Evolutionary conservation across 2,888 invertebrate genomes (phyloP).

Genomic region (Caenorhabditis panamensis): DNA sequence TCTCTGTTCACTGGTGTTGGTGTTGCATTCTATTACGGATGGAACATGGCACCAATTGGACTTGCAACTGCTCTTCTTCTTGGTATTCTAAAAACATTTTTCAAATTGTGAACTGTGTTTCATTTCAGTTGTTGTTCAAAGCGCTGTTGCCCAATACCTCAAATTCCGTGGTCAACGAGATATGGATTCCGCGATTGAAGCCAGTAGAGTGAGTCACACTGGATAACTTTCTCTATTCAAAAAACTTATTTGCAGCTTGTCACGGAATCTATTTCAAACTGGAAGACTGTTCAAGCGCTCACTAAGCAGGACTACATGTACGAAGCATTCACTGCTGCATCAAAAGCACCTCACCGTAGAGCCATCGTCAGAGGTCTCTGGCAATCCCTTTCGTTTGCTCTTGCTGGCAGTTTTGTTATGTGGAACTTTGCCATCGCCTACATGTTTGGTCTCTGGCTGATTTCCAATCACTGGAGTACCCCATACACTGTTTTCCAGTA

Average conservation of each 20-base stretch:
- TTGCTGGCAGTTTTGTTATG: slow-evolving; percentile 70
- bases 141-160: slow-evolving; percentile 71
- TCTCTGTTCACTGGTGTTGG: slow-evolving; percentile 72
- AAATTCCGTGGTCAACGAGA: slow-evolving; percentile 74
- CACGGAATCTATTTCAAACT: slow-evolving; percentile 82
- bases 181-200: slow-evolving; percentile 73
- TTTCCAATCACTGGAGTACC: slow-evolving; percentile 66
- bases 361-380: slow-evolving; percentile 71
- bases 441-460: slow-evolving; percentile 73
- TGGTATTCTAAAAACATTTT: neutral
- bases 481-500: slow-evolving; percentile 78
- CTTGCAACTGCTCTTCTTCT: slow-evolving; percentile 69
- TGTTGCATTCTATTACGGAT: slow-evolving; percentile 77
- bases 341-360: slow-evolving; percentile 67
- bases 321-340: slow-evolving; percentile 65
- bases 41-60: slow-evolving; percentile 78
- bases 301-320: slow-evolving; percentile 81
- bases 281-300: slow-evolving; percentile 82
- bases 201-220: slow-evolving; percentile 64
- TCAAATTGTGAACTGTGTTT: neutral
- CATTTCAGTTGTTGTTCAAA: slow-evolving; percentile 60
- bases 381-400: slow-evolving; percentile 70
- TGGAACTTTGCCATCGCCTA: slow-evolving; percentile 78
- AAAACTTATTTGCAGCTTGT: slow-evolving; percentile 75
- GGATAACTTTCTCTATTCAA: no score